phyloP scores from a whole-genome alignment of 2,113 vertebrate genomes.

The Myanophis thanlyinensis region DNA sequence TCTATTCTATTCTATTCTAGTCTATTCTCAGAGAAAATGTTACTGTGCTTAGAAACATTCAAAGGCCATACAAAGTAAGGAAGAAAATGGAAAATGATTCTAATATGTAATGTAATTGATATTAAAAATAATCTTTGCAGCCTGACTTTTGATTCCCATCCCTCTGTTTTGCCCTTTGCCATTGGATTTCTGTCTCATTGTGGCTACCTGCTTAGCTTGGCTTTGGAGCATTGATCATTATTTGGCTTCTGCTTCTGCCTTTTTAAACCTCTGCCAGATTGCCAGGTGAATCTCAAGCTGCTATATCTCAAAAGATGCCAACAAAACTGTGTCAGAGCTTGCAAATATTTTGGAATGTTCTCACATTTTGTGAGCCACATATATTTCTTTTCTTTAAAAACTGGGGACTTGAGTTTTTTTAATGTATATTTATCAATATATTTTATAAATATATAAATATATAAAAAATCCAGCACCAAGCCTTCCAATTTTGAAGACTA shows the following conservation, averaged over 20 bases:
- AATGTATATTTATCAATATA: not conserved
- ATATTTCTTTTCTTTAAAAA: conserved; percentile 49
- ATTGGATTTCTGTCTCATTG: not conserved
- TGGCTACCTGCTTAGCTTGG: not conserved
- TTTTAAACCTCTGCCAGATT: conserved; percentile 28
- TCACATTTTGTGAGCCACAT: conserved; percentile 10
- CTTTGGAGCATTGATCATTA: not conserved
- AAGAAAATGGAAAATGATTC: not conserved
- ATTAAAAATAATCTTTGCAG: not conserved
- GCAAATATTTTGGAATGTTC: conserved; percentile 34
- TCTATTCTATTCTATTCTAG: too few species aligned
- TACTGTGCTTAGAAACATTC: not conserved
- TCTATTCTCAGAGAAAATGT: not conserved
- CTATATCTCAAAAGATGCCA: conserved; percentile 36
- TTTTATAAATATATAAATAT: not conserved
- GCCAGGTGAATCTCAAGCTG: not conserved
- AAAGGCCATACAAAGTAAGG: not conserved
- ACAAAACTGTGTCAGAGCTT: conserved; percentile 20
- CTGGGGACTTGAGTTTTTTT: not conserved
- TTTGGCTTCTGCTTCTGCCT: not conserved
- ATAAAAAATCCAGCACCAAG: conserved; percentile 10
- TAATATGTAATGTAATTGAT: not conserved
- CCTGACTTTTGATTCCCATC: not conserved
- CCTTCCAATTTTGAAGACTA: conserved; percentile 48
- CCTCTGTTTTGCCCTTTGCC: not conserved